These are phyloP conservation scores for Rhopalosiphum padi DNA, from an alignment of 1,140 invertebrate genomes.

Conservation along the genomic window DNA sequence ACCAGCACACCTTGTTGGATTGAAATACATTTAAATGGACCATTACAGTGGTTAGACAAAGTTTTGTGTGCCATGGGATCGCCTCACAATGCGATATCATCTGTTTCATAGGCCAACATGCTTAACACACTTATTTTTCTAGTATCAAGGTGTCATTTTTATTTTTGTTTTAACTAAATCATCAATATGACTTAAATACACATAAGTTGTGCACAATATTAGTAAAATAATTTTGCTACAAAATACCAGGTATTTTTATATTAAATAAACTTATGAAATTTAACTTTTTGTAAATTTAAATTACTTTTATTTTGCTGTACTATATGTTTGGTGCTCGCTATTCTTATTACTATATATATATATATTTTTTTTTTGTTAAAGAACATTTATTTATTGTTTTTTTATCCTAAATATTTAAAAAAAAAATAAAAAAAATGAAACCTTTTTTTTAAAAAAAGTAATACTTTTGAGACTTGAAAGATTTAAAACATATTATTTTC, in stretches of 20 bases:
- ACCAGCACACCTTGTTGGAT: slow-evolving; percentile 97
- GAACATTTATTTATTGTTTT: slow-evolving; percentile 40
- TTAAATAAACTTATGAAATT: slow-evolving; percentile 31
- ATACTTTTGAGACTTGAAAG: background rate
- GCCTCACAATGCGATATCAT: slow-evolving; percentile 89
- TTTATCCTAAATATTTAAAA: slow-evolving; percentile 10
- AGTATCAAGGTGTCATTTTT: slow-evolving; percentile 20
- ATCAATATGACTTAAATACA: slow-evolving; percentile 14
- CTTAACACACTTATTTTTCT: slow-evolving; percentile 42
- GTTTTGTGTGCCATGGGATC: slow-evolving; percentile 91
- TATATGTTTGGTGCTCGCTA: slow-evolving; percentile 44
- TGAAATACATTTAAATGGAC: slow-evolving; percentile 87
- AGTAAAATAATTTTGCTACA: slow-evolving; percentile 31
- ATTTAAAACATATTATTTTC: background rate
- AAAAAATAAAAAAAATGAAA: no score
- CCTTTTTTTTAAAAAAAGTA: background rate
- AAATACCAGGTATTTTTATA: slow-evolving; percentile 7
- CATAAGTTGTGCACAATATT: background rate
- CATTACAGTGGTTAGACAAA: slow-evolving; percentile 90
- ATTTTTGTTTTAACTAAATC: slow-evolving; percentile 30
- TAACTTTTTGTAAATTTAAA: slow-evolving; percentile 37
- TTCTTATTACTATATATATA: slow-evolving; percentile 1
- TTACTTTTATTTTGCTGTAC: slow-evolving; percentile 19
- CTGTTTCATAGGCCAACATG: slow-evolving; percentile 76
- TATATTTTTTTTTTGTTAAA: slow-evolving; percentile 33